Evolutionary conservation across 2,888 invertebrate genomes (phyloP).

Genomic region (Polylopha cassiicola): DNA sequence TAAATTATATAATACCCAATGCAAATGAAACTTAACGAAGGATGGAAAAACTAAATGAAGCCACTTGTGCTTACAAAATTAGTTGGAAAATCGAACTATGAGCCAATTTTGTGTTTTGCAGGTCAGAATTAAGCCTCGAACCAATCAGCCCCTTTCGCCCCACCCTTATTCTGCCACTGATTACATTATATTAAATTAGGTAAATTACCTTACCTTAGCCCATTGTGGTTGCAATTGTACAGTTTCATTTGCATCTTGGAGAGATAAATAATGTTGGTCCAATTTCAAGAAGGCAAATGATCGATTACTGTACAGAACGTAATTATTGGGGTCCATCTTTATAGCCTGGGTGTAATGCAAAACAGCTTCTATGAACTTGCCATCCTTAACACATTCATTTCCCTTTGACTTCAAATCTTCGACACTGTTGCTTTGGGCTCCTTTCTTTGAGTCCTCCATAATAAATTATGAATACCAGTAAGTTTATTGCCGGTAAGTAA

Average conservation of each 20-base stretch:
- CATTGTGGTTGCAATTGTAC: conserved; percentile 85
- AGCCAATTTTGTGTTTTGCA: no score
- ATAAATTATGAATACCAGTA: conserved; percentile 5
- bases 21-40: no score
- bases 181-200: no score
- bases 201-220: conserved; percentile 80
- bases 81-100: no score
- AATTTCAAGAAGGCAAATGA: conserved; percentile 87
- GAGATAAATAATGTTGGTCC: conserved; percentile 85
- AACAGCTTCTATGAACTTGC: conserved; percentile 85
- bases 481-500: neutral
- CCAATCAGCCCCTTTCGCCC: no score
- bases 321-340: conserved; percentile 83
- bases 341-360: conserved; percentile 88
- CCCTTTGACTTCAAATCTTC: conserved; percentile 83
- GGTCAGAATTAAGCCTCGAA: no score
- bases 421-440: conserved; percentile 43
- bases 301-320: conserved; percentile 86
- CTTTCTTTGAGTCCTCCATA: conserved; percentile 61
- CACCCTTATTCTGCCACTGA: no score
- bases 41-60: no score
- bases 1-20: no score
- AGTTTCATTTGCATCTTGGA: conserved; percentile 87
- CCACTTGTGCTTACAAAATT: no score
- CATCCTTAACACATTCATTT: conserved; percentile 84